These are phyloP conservation scores for Spodoptera picta DNA, from an alignment of 2,888 invertebrate genomes.

Conservation along the genomic window DNA sequence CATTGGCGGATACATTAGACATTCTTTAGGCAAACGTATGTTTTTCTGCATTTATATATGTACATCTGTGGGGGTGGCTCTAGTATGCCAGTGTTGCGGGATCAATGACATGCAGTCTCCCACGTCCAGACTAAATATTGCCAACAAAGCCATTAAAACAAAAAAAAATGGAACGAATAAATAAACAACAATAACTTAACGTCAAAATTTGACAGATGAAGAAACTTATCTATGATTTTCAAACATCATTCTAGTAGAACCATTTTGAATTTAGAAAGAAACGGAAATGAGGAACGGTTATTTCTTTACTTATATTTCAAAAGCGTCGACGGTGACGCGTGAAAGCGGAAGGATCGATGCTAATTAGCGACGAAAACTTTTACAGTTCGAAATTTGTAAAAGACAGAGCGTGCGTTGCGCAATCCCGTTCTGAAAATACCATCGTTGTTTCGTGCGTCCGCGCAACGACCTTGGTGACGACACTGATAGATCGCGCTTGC, in stretches of 20 bases:
- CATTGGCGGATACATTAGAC: constrained; percentile 22
- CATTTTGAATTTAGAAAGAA: constrained; percentile 44
- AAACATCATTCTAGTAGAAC: constrained; percentile 35
- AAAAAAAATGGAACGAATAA: constrained; percentile 12
- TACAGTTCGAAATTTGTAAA: constrained; percentile 54
- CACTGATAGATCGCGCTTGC: constrained; percentile 74
- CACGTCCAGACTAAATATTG: constrained; percentile 39
- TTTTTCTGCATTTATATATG: background rate
- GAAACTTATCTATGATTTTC: constrained; percentile 13
- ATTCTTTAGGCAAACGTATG: constrained; percentile 24
- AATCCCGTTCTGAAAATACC: constrained; percentile 72
- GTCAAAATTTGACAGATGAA: constrained; percentile 19
- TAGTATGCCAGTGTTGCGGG: constrained; percentile 51
- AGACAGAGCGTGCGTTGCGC: constrained; percentile 64
- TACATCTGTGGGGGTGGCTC: constrained; percentile 30
- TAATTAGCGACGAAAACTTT: constrained; percentile 66
- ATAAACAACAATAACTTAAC: constrained; percentile 25
- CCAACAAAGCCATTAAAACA: constrained; percentile 47
- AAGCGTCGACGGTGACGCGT: constrained; percentile 57
- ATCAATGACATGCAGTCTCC: constrained; percentile 55
- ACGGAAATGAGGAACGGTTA: constrained; percentile 53
- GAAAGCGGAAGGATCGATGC: constrained; percentile 64
- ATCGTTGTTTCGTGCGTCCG: constrained; percentile 62
- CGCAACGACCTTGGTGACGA: constrained; percentile 79
- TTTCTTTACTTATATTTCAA: constrained; percentile 25